Evolutionary conservation across 2,113 vertebrate species (phyloP).

Genomic region (Polyodon spathula): DNA sequence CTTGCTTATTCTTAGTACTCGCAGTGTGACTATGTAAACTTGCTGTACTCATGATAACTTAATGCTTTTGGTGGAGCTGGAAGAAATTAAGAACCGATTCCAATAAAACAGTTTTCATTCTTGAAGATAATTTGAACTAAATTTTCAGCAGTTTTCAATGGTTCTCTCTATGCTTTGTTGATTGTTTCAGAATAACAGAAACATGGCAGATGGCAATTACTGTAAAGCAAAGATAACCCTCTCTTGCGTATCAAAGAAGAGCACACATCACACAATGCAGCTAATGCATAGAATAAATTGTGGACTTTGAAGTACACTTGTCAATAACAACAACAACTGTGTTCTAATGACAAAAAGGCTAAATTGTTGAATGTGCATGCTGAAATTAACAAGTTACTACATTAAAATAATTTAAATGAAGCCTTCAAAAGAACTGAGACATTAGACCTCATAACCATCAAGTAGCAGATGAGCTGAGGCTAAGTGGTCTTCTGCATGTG

Average conservation of each 20-base stretch:
- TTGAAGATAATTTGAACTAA: constrained; percentile 54
- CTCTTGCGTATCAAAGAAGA: constrained; percentile 31
- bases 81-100: constrained; percentile 58
- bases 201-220: constrained; percentile 64
- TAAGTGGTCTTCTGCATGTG: too few relatives aligned
- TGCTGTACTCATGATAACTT: constrained; percentile 26
- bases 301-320: too few relatives aligned
- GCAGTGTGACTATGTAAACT: too few relatives aligned
- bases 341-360: too few relatives aligned
- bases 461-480: too few relatives aligned
- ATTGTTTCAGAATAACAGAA: constrained; percentile 52
- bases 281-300: too few relatives aligned
- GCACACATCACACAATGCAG: constrained; percentile 5
- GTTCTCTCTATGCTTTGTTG: constrained; percentile 45
- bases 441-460: too few relatives aligned
- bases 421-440: too few relatives aligned
- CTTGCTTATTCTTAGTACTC: background rate
- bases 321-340: too few relatives aligned
- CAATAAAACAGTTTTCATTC: constrained; percentile 60
- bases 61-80: constrained; percentile 16
- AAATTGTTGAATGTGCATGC: too few relatives aligned
- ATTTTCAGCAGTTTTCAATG: constrained; percentile 37
- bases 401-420: too few relatives aligned
- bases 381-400: too few relatives aligned
- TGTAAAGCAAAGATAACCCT: constrained; percentile 63